These are phyloP conservation scores for Kryptopterus vitreolus DNA, from an alignment of 2,797 vertebrate species.

Conservation along the genomic window DNA sequence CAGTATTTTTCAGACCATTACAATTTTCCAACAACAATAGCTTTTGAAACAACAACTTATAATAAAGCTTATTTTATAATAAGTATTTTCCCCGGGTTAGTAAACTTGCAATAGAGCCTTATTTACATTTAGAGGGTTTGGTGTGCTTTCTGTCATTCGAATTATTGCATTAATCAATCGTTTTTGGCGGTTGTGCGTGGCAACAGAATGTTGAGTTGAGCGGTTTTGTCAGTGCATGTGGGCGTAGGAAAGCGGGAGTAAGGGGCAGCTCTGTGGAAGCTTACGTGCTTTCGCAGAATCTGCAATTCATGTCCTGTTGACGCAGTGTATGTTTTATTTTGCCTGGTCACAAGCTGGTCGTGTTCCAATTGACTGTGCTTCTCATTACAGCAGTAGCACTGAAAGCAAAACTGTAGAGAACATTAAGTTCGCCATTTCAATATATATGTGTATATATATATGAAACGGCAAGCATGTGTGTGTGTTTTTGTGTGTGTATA, in stretches of 20 bases:
- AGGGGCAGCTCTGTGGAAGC: constrained; percentile 60
- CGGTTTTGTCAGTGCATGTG: constrained; percentile 41
- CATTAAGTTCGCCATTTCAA: not conserved
- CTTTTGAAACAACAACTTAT: constrained; percentile 1
- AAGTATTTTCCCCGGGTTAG: not conserved
- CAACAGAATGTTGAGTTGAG: constrained; percentile 35
- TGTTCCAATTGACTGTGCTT: constrained; percentile 12
- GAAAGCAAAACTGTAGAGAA: constrained; percentile 10
- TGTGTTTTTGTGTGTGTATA: no score
- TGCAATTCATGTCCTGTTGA: constrained; percentile 42
- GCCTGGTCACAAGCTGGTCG: constrained; percentile 7
- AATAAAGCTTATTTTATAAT: not conserved
- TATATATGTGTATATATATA: no score
- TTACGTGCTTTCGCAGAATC: constrained; percentile 56
- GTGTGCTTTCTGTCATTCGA: not conserved
- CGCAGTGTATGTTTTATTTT: constrained; percentile 36
- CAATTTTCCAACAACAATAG: constrained; percentile 24
- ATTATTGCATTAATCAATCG: constrained; percentile 21
- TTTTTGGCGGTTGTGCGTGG: constrained; percentile 21
- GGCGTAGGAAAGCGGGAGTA: constrained; percentile 47
- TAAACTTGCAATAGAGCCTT: not conserved
- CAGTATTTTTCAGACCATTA: constrained; percentile 21
- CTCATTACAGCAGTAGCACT: constrained; percentile 7
- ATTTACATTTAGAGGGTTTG: not conserved
- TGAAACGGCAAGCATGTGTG: no score